These are phyloP conservation scores for Paramormyrops hopkinsi DNA, from an alignment of 2,797 vertebrate genomes.

Conservation along the genomic window DNA sequence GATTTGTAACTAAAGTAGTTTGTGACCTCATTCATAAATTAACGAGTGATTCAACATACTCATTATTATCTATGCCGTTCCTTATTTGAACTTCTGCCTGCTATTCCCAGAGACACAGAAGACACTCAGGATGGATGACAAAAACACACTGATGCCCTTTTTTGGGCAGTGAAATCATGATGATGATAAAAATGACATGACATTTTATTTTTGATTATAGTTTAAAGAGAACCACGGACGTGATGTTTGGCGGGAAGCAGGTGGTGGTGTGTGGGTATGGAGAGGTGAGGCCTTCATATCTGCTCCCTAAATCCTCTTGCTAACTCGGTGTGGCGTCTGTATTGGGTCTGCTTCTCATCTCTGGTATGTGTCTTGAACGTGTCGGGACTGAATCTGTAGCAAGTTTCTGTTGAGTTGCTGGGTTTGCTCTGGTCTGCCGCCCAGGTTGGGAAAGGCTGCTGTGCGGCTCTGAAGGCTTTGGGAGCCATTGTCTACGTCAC, in stretches of 20 bases:
- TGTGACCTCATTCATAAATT: not conserved
- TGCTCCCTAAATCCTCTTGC: not conserved
- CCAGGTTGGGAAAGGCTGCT: conserved; percentile 91
- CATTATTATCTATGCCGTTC: not conserved
- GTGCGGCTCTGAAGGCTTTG: conserved; percentile 85
- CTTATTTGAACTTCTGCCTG: not conserved
- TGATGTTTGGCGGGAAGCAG: conserved; percentile 96
- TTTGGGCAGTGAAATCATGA: not conserved
- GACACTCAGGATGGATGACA: not conserved
- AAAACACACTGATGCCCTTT: not conserved
- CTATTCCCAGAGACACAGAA: not conserved
- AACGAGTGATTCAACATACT: not conserved
- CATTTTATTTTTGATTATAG: conserved; percentile 44
- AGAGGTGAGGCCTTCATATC: conserved; percentile 69
- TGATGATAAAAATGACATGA: not conserved
- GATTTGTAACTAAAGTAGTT: not conserved
- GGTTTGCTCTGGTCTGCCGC: not conserved
- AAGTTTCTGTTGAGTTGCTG: not conserved
- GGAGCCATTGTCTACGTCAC: conserved; percentile 84
- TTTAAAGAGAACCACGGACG: conserved; percentile 91
- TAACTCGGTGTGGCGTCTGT: not conserved
- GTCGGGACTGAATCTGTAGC: not conserved
- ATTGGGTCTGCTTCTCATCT: not conserved
- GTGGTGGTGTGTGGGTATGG: conserved; percentile 92
- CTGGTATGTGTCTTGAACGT: not conserved